Base-by-base conservation (phyloP, 1,140 invertebrate species). In the Pissodes strobi region DNA sequence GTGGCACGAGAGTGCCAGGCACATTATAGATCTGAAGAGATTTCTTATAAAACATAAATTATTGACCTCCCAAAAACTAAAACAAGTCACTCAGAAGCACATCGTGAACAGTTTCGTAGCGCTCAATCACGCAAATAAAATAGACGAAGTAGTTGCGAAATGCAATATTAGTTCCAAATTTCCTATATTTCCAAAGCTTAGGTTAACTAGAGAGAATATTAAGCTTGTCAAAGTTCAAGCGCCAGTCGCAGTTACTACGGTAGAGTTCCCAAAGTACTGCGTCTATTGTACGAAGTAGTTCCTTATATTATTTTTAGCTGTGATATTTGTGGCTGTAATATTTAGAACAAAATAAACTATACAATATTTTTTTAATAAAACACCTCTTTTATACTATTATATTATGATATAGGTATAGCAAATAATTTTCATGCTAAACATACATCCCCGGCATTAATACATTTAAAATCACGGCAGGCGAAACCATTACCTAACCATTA, bases 1-100 rank as follows among this genome's bases (percentile, higher is more conserved):
- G 77, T 78, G 77, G 77, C 58, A 39, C 3, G 74, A 78, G 63
- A 76, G 74, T 2, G 69, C 75, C 0, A 60, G 73, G 19, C 74
- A 78, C 51, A 58, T 73, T n/a, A 61, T 64, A 1, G 55, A 63
- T 13, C 37, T 74, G 1, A 69, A 72, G 23, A 60, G 58, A 21
- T 73, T 49, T 49, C 41, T 78, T 9, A 51, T 72, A 4, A 76
- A 68, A 55, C 72, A 76, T 48, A 76, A 75, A 49, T 52, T 72
- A 6, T 23, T 75, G n/a, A 58, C 72, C 8, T 38, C 37, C 4
- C 30, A 69, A 43, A 52, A 49, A 58, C 49, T 56, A 3, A 51
- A 41, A 25, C 39, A 67, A 27, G n/a, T 52, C 8, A 63, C 38
- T 22, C 41, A 23, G 13, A 67, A 67, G 48, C 19, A 55, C 18